phyloP scores from a whole-genome alignment of 2,797 vertebrate species.

The Micrastur ruficollis region DNA sequence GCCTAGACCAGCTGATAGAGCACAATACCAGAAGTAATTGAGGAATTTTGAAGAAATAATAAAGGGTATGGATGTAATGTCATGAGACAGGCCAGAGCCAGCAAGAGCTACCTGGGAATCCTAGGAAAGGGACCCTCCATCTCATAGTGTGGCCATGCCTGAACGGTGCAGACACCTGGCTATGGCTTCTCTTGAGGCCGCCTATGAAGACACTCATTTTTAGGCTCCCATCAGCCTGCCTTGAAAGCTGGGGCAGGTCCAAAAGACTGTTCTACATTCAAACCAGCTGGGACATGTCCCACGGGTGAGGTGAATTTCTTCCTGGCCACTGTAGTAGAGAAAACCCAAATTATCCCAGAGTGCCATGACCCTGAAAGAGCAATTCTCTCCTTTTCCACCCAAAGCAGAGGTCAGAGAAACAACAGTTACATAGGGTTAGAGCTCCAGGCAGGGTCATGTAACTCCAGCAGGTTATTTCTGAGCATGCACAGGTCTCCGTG shows the following conservation, averaged over 20 bases:
- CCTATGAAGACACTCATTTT: not conserved
- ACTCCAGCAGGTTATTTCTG: not conserved
- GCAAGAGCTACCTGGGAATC: not conserved
- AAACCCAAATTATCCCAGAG: not conserved
- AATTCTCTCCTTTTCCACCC: not conserved
- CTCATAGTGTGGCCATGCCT: not conserved
- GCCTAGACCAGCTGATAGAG: not conserved
- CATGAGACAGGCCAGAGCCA: not conserved
- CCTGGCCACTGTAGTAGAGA: not conserved
- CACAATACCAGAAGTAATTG: not conserved
- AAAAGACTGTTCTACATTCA: not conserved
- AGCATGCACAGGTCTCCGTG: not conserved
- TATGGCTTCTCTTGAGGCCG: not conserved
- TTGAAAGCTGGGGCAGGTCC: not conserved
- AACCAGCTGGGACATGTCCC: not conserved
- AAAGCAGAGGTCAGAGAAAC: not conserved
- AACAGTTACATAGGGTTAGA: not conserved
- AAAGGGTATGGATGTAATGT: not conserved
- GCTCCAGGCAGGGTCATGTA: not conserved
- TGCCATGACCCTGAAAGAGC: accelerated
- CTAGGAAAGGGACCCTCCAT: not conserved
- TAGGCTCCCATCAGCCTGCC: not conserved
- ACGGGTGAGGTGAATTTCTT: not conserved
- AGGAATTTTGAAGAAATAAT: not conserved
- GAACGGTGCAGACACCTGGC: not conserved